Percentiles rank a stretch among this genome's conserved stretches.
phyloP scores from a whole-genome alignment of 2,797 vertebrate species.

The Huso huso region DNA sequence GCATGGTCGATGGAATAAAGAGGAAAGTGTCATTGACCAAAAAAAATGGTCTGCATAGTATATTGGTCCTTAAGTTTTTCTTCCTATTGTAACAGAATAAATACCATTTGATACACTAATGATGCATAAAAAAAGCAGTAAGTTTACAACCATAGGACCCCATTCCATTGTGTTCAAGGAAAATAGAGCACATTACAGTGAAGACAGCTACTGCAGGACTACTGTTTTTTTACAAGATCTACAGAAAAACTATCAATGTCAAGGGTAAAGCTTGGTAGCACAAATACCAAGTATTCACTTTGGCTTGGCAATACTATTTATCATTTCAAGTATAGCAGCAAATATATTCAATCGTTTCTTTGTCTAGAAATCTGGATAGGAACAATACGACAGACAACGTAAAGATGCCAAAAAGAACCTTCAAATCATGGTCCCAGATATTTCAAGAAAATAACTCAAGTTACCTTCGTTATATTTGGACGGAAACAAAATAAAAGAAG shows the following conservation, averaged over 20 bases:
- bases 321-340: constrained; percentile 35
- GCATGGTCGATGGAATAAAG: no score
- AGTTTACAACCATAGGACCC: no score
- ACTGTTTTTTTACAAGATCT: no score
- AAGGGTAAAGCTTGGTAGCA: constrained; percentile 17
- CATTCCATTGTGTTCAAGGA: no score
- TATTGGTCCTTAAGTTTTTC: no score
- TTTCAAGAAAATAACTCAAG: constrained; percentile 36
- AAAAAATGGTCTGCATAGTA: no score
- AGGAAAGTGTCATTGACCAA: no score
- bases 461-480: constrained; percentile 42
- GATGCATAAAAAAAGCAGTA: no score
- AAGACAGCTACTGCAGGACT: no score
- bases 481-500: constrained; percentile 40
- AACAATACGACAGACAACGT: constrained; percentile 13
- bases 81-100: no score
- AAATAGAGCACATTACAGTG: no score
- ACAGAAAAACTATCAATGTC: neutral
- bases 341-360: constrained; percentile 21
- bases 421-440: constrained; percentile 45
- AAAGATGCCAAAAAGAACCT: constrained; percentile 37
- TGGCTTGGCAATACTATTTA: constrained; percentile 26
- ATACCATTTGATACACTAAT: no score
- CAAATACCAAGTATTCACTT: constrained; percentile 41
- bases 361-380: constrained; percentile 13